Evolutionary conservation across 1,140 invertebrate genomes (phyloP).

Genomic region (Megalopta genalis): DNA sequence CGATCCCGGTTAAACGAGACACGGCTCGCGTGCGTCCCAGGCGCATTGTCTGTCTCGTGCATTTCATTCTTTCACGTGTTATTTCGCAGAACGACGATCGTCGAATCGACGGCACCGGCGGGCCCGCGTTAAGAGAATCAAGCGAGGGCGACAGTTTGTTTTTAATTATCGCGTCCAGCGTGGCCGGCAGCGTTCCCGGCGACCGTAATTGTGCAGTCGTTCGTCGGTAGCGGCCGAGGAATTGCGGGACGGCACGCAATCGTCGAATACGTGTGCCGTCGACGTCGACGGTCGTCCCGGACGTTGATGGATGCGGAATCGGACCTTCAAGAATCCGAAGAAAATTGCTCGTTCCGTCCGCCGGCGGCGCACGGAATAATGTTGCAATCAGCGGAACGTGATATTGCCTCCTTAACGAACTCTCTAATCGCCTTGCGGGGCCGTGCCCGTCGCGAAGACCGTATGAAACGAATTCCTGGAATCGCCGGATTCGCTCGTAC

Average conservation of each 20-base stretch:
- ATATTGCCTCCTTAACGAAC: conserved; percentile 24
- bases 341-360: conserved; percentile 22
- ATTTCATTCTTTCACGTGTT: too few relatives aligned
- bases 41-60: too few relatives aligned
- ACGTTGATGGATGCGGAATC: conserved; percentile 63
- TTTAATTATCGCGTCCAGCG: conserved; percentile 53
- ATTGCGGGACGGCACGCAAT: conserved; percentile 25
- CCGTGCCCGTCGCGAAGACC: background rate
- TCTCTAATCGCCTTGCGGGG: background rate
- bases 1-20: too few relatives aligned
- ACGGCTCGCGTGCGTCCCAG: too few relatives aligned
- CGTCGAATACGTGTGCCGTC: background rate
- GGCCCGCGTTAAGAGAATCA: conserved; percentile 15
- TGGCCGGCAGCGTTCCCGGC: conserved; percentile 19
- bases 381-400: conserved; percentile 39
- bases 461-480: background rate
- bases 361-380: conserved; percentile 6
- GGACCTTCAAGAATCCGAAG: conserved; percentile 36
- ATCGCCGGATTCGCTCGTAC: background rate
- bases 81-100: too few relatives aligned
- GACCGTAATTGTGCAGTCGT: conserved; percentile 33
- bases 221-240: conserved; percentile 2
- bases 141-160: conserved; percentile 52
- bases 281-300: conserved; percentile 43
- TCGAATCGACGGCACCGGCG: background rate